Evolutionary conservation across 35 echinoderm and acorn worm genomes (phyloP).

Genomic region (Ophioderma brevispina): DNA sequence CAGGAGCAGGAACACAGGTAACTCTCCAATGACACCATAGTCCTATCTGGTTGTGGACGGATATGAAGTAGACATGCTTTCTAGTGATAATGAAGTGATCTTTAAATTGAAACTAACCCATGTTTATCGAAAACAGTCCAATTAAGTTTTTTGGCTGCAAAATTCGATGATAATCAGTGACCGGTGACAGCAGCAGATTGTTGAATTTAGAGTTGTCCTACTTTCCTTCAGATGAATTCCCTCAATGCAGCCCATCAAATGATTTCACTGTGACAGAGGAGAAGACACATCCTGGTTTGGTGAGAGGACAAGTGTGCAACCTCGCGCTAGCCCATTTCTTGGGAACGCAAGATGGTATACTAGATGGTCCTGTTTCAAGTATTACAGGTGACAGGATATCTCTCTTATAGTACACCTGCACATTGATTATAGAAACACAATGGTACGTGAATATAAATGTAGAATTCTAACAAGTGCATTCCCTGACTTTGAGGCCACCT

Average conservation of each 20-base stretch:
- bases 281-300: not conserved
- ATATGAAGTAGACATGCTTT: not conserved
- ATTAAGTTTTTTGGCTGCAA: not conserved
- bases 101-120: slow-evolving; percentile 4
- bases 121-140: not conserved
- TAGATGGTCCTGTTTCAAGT: not conserved
- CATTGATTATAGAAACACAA: not conserved
- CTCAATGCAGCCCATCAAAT: not conserved
- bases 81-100: not conserved
- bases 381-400: not conserved
- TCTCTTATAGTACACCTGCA: not conserved
- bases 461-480: not conserved
- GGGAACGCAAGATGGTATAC: not conserved
- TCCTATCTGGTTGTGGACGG: not conserved
- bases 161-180: not conserved
- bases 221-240: slow-evolving; percentile 1
- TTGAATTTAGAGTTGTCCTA: not conserved
- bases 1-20: not conserved
- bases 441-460: not conserved
- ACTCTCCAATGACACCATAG: not conserved
- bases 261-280: not conserved
- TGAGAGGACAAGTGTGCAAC: not conserved
- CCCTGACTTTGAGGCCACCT: not conserved
- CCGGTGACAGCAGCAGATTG: not conserved
- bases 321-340: not conserved